Base-by-base conservation (phyloP, 1,140 invertebrate genomes). In the Leptopilina clavipes region DNA sequence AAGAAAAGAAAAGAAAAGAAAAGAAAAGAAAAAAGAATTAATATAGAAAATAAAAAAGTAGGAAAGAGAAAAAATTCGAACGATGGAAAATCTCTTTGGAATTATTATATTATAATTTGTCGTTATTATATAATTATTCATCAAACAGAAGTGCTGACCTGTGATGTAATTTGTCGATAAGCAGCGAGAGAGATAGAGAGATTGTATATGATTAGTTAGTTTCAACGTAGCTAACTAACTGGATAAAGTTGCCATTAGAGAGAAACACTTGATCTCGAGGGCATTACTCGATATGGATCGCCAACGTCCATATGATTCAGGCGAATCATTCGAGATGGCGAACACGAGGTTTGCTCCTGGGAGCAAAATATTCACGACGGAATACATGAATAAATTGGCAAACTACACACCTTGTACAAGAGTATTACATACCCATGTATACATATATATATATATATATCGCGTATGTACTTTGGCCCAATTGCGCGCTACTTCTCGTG, bases 241-340 rank as follows among this genome's bases (percentile, higher is more conserved):
- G 59, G 25, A 65, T 65, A 65, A 65, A 65, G 56, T 65, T 65
- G 56, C 56, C 56, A 25, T 65, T 65, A 65, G 22, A 31, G 59
- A n/a, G 25, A 65, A n/a, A 14, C 59, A 65, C 22, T 65, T 31
- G 59, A 65, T 65, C 59, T 65, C 59, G 59, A 31, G 59, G 59
- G 59, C 25, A 65, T 65, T 65, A 65, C 59, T 65, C 59, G 59
- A 65, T 65, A 65, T 65, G 59, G 59, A 65, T 65, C 59, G 25
- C 59, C 59, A 31, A 65, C 59, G 59, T 65, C 59, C 59, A 31
- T 65, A 65, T 65, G 59, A 65, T 65, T 65, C 59, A 65, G 25
- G 59, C 12, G 59, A 65, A 65, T 37, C 59, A 65, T 65, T 65
- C 19, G 59, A 65, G 59, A 65, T 65, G 59, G 59, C 59, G 19